Evolutionary conservation across 1,140 invertebrate genomes (phyloP).

Genomic region (Asobara japonica): DNA sequence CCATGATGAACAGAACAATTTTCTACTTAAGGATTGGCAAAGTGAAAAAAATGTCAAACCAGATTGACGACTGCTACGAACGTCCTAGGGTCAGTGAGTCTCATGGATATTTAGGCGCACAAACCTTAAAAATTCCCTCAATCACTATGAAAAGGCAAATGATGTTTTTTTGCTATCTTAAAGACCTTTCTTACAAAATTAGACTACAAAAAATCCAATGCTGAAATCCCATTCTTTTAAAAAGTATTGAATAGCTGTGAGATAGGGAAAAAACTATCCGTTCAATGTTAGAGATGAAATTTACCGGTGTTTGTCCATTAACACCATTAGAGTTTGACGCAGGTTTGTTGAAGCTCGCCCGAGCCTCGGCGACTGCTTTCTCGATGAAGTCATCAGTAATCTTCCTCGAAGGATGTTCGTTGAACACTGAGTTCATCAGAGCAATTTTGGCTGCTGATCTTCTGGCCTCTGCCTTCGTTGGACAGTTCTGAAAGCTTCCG

Average conservation of each 20-base stretch:
- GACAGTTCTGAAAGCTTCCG: conserved; percentile 94
- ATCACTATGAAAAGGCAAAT: too few species aligned
- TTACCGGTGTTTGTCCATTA: conserved; percentile 51
- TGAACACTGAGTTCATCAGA: conserved; percentile 96
- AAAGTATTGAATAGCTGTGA: too few species aligned
- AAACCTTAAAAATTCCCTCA: too few species aligned
- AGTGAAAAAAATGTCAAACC: not conserved
- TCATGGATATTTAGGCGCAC: too few species aligned
- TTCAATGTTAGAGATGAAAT: conserved; percentile 22
- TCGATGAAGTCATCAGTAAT: conserved; percentile 95
- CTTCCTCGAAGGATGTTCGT: conserved; percentile 91
- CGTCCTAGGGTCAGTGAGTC: too few species aligned
- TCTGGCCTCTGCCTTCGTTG: conserved; percentile 92
- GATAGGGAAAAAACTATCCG: too few species aligned
- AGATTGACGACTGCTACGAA: not conserved
- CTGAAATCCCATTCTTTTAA: too few species aligned
- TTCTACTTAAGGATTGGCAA: not conserved
- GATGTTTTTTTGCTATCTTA: too few species aligned
- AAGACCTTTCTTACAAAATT: too few species aligned
- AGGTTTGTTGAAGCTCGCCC: conserved; percentile 70
- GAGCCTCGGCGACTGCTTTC: conserved; percentile 89
- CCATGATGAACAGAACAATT: conserved; percentile 9
- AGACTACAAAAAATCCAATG: too few species aligned
- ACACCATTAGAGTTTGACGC: conserved; percentile 60
- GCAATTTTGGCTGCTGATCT: conserved; percentile 95